A percentile compares a stretch with the other conserved stretches of the same genome.
Conservation (phyloP, 2,797 vertebrate species). For the Acrossocheilus wenchowensis region DNA sequence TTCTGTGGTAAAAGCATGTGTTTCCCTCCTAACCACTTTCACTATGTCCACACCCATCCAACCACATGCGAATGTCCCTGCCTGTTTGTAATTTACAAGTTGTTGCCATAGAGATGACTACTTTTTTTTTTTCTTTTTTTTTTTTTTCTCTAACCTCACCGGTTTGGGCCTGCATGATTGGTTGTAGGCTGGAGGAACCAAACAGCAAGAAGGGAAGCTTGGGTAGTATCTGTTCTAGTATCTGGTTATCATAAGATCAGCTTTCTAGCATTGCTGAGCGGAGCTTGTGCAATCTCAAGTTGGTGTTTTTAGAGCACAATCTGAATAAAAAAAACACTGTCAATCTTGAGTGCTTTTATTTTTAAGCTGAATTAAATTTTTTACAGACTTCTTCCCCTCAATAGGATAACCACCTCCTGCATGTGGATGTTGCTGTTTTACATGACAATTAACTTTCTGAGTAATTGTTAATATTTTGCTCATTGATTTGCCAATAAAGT, state of each 20-base stretch:
- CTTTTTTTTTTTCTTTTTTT: conserved; percentile 60
- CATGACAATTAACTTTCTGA: not conserved
- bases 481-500: not conserved
- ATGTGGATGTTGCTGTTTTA: conserved; percentile 26
- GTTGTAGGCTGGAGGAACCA: conserved; percentile 1
- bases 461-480: conserved; percentile 15
- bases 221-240: conserved; percentile 18
- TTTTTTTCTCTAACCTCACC: conserved; percentile 38
- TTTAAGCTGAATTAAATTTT: not conserved
- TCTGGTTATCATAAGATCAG: not conserved
- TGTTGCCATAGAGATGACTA: conserved; percentile 68
- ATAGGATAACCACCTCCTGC: not conserved
- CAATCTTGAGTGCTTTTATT: conserved; percentile 43
- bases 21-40: conserved; percentile 33
- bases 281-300: conserved; percentile 10
- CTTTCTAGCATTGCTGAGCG: conserved; percentile 37
- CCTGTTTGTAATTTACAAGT: conserved; percentile 66
- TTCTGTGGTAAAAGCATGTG: conserved; percentile 53
- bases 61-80: conserved; percentile 28
- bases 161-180: conserved; percentile 64
- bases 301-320: conserved; percentile 19
- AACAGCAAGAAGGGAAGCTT: not conserved
- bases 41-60: conserved; percentile 47
- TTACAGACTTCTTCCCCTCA: not conserved
- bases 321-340: conserved; percentile 11